A percentile compares a stretch with the other conserved stretches of the same genome.
phyloP scores from a whole-genome alignment of 2,888 invertebrate genomes.

The Calephelis perditalis region DNA sequence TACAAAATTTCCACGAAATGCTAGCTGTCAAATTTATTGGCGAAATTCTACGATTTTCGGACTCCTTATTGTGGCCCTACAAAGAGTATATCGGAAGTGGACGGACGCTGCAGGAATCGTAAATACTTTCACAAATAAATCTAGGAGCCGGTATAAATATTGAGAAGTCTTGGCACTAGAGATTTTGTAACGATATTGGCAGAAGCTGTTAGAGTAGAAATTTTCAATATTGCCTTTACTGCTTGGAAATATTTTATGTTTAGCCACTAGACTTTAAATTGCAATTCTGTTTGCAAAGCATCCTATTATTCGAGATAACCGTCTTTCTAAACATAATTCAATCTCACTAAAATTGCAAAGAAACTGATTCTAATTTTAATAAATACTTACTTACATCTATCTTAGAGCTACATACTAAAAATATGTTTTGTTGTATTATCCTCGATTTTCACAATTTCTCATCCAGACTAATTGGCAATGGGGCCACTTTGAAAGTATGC shows the following conservation, averaged over 20 bases:
- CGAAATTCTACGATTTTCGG: neutral
- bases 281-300: neutral
- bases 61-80: constrained; percentile 1
- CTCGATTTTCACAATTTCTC: too few relatives aligned
- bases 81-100: constrained; percentile 12
- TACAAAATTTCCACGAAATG: too few relatives aligned
- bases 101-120: constrained; percentile 3
- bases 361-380: too few relatives aligned
- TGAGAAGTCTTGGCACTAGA: constrained; percentile 7
- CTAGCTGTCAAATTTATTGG: too few relatives aligned
- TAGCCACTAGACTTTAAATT: neutral
- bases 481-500: too few relatives aligned
- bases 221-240: constrained; percentile 6
- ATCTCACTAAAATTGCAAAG: too few relatives aligned
- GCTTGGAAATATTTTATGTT: constrained; percentile 2
- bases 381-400: too few relatives aligned
- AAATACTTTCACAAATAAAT: constrained; percentile 9
- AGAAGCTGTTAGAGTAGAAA: constrained; percentile 1
- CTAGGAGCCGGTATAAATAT: constrained; percentile 10
- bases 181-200: constrained; percentile 10
- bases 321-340: too few relatives aligned
- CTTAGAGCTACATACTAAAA: too few relatives aligned
- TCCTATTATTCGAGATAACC: too few relatives aligned
- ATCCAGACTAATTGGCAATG: too few relatives aligned
- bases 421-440: too few relatives aligned